Evolutionary conservation across 2,888 invertebrate species (phyloP).

Genomic region (Heteropelma amictum): DNA sequence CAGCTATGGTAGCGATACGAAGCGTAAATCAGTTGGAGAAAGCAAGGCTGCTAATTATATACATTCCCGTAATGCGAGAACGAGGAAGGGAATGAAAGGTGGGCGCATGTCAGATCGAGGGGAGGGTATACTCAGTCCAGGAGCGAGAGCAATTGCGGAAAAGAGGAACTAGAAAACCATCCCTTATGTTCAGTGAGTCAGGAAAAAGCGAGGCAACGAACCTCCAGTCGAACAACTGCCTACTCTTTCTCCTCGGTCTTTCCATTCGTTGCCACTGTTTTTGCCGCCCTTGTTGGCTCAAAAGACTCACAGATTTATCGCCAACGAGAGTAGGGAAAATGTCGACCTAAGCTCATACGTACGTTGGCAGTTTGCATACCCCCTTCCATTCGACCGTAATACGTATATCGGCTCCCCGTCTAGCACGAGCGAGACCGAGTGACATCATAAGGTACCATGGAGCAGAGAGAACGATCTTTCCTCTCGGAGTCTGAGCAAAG

Average conservation of each 20-base stretch:
- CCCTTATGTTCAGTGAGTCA: conserved; percentile 12
- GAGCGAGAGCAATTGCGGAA: conserved; percentile 59
- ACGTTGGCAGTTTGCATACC: conserved; percentile 76
- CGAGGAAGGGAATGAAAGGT: conserved; percentile 49
- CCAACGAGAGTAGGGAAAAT: conserved; percentile 77
- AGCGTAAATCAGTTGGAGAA: conserved; percentile 77
- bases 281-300: conserved; percentile 69
- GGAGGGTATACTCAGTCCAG: conserved; percentile 42
- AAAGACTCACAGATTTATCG: conserved; percentile 78
- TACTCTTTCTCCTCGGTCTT: conserved; percentile 26
- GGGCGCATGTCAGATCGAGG: conserved; percentile 32
- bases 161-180: conserved; percentile 43
- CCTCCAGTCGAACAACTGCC: conserved; percentile 18
- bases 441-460: conserved; percentile 45
- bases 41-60: conserved; percentile 78
- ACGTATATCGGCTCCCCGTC: conserved; percentile 21
- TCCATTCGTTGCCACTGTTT: conserved; percentile 44
- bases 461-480: conserved; percentile 53
- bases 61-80: conserved; percentile 75
- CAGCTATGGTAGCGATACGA: conserved; percentile 75
- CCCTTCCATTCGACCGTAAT: conserved; percentile 42
- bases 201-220: conserved; percentile 24
- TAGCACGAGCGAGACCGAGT: conserved; percentile 54
- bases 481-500: conserved; percentile 54
- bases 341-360: conserved; percentile 79